These are phyloP conservation scores for Palaemon carinicauda DNA, from an alignment of 1,140 invertebrate genomes.

Conservation along the genomic window DNA sequence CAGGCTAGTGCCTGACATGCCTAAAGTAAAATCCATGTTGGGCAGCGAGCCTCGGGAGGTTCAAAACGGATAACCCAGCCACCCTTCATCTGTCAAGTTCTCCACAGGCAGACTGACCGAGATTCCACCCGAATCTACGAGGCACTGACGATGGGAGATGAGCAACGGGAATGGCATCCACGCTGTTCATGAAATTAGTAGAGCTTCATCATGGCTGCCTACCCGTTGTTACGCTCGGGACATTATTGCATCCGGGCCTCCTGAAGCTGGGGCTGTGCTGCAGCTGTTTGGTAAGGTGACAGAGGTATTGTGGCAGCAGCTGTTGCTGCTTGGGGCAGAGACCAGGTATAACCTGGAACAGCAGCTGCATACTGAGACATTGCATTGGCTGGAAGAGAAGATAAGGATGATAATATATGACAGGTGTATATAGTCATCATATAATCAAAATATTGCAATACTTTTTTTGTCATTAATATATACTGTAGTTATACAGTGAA, in stretches of 20 bases:
- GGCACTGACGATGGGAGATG: no score
- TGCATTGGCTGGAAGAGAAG: conserved; percentile 16
- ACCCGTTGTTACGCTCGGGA: not conserved
- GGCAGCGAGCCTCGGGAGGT: not conserved
- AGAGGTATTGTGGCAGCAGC: not conserved
- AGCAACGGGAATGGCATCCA: not conserved
- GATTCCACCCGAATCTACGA: no score
- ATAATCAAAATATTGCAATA: no score
- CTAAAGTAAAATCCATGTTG: not conserved
- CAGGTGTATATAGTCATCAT: not conserved
- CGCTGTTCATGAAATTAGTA: not conserved
- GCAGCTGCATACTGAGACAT: conserved; percentile 33
- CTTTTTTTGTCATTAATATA: no score
- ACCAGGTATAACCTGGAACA: conserved; percentile 18
- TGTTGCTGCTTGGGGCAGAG: conserved; percentile 3
- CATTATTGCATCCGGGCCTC: conserved; percentile 32
- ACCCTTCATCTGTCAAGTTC: no score
- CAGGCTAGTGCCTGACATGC: not conserved
- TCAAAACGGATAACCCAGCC: not conserved
- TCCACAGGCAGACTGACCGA: no score
- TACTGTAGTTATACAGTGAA: no score
- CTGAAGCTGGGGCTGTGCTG: conserved; percentile 24
- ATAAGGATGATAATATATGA: no score
- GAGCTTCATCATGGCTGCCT: not conserved
- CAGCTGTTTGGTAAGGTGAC: conserved; percentile 17